phyloP scores from a whole-genome alignment of 2,797 vertebrate species.

The Capromys pilorides region DNA sequence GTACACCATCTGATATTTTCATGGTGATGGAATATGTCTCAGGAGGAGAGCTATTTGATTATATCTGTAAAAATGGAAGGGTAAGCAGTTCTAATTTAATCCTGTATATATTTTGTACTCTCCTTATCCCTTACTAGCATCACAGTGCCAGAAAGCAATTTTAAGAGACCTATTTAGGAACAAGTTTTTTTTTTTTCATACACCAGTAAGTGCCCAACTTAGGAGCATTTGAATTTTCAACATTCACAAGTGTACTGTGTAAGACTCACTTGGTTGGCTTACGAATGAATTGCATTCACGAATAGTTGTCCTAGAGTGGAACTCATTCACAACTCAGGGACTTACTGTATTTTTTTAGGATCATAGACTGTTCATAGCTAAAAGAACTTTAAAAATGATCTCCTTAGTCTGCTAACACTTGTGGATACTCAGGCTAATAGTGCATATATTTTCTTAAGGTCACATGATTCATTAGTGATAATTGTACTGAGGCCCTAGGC shows the following conservation, averaged over 20 bases:
- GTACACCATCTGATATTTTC: conserved; percentile 99
- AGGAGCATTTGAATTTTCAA: neutral
- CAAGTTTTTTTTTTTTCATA: conserved; percentile 31
- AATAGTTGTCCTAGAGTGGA: neutral
- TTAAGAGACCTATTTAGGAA: conserved; percentile 52
- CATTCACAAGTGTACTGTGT: neutral
- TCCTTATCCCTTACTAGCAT: conserved; percentile 48
- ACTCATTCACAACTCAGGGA: neutral
- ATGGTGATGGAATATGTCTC: conserved; percentile 99
- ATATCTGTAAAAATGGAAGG: conserved; percentile 99
- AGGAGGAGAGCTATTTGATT: conserved; percentile 98
- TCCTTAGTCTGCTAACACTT: neutral
- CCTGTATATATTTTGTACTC: conserved; percentile 65
- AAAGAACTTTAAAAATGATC: neutral
- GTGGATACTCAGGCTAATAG: conserved; percentile 16
- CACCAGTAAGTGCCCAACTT: neutral
- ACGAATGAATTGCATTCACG: neutral
- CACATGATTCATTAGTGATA: conserved; percentile 19
- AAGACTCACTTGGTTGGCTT: neutral
- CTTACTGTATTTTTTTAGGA: conserved; percentile 21
- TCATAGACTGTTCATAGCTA: conserved; percentile 34
- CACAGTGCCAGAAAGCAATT: conserved; percentile 48
- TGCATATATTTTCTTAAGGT: conserved; percentile 5
- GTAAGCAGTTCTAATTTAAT: conserved; percentile 86
- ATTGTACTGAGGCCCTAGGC: conserved; percentile 14